Evolutionary conservation across 30 jellyfish, hydroid and myxozoan genomes (phyloP).

Genomic region (Turritopsis dohrnii): DNA sequence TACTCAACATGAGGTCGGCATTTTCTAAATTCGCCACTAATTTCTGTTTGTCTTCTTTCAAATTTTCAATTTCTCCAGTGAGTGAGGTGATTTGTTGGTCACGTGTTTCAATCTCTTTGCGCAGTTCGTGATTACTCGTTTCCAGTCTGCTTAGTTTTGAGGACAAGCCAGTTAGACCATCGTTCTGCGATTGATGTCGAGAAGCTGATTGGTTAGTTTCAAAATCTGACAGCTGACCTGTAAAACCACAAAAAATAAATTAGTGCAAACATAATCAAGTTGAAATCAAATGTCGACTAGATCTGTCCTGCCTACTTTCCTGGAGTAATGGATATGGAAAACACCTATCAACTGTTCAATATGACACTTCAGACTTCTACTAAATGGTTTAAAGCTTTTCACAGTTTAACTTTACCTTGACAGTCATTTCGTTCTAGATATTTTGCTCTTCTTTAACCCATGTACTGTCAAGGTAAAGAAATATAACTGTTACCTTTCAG

Average conservation of each 20-base stretch:
- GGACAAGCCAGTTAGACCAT: neutral
- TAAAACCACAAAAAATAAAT: too few relatives aligned
- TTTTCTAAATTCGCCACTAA: constrained; percentile 3
- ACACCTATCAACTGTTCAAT: too few relatives aligned
- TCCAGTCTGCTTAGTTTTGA: constrained; percentile 1
- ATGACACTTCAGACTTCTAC: too few relatives aligned
- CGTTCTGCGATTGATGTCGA: neutral
- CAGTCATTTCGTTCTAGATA: too few relatives aligned
- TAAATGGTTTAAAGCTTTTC: too few relatives aligned
- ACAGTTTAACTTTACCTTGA: too few relatives aligned
- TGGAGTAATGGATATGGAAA: too few relatives aligned
- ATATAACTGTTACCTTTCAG: neutral
- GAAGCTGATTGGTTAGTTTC: constrained; percentile 8
- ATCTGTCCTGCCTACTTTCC: too few relatives aligned
- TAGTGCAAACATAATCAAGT: too few relatives aligned
- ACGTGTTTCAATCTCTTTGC: neutral
- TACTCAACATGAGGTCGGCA: neutral
- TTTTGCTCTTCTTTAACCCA: too few relatives aligned
- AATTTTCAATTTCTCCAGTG: neutral
- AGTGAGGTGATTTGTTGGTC: neutral
- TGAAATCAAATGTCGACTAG: too few relatives aligned
- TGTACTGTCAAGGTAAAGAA: too few relatives aligned
- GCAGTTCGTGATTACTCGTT: neutral
- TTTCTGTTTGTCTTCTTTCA: neutral
- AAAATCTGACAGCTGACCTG: neutral